Evolutionary conservation across 2,797 vertebrate species (phyloP), one percentile per base, ranked within the genome.

Genomic region (Ambastaia sidthimunki): DNA sequence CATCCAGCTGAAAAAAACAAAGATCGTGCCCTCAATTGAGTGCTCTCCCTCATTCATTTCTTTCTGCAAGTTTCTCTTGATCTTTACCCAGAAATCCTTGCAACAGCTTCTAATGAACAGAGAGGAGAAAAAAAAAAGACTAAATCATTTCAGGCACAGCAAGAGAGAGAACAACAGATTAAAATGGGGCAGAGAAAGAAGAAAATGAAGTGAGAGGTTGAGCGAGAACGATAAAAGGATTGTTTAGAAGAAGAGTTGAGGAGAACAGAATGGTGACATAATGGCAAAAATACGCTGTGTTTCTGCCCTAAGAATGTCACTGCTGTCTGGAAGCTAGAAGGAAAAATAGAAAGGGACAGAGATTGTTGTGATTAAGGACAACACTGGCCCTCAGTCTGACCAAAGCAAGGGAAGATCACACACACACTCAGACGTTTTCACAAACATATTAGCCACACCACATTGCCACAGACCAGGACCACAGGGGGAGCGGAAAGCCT

Each of bases 31-130:
- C 25, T 9, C 31, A 54, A 50, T 52, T 13, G 65, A 80, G 63
- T 23, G 70, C 34, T 69, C 19, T 62, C 31, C 23, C 48, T 76
- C 21, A 68, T 62, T 81, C 48, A 81, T 67, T 19, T 77, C 41
- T 11, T 23, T 71, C 50, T 37, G 55, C 68, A 52, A 63, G 47
- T 50, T 78, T 77, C 55, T 54, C 48, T 67, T 60, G 41, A 74
- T 74, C 52, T 52, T 62, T 50, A 62, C 66, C 21, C 18, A 76
- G 77, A 57, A 80, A 77, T n/a, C 71, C 73, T 81, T 90, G 86
- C 81, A 89, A 87, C 81, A 92, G 92, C 90, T 91, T 92, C 91
- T 90, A 92, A 93, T 91, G 90, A 92, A 93, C 88, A 65, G 67
- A 71, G 57, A 67, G 59, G 62, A 12, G 10, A 9, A 62, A 11